Conservation (phyloP, 2,113 vertebrate species). For the Macheiramphus alcinus region DNA sequence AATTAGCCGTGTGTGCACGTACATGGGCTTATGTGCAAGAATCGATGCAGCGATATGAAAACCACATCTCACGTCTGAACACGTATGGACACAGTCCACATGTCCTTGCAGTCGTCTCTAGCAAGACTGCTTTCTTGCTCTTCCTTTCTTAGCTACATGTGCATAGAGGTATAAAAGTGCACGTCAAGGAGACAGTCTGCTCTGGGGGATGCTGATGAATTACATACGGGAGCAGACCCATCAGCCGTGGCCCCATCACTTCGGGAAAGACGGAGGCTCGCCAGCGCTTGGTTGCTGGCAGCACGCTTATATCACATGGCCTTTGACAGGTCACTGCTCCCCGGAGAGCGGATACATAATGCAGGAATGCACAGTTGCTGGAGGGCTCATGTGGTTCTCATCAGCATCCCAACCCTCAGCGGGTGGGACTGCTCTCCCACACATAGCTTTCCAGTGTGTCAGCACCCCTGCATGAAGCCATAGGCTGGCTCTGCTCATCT, state of each 20-base stretch:
- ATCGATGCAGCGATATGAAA: background rate
- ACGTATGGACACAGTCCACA: background rate
- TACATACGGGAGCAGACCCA: background rate
- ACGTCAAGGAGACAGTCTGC: background rate
- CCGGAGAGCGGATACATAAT: background rate
- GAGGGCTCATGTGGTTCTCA: constrained; percentile 73
- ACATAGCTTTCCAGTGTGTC: constrained; percentile 60
- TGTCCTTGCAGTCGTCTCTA: background rate
- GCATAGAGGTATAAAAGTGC: background rate
- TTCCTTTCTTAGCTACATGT: background rate
- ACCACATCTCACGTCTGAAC: background rate
- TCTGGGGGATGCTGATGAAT: background rate
- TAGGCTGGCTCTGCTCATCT: background rate
- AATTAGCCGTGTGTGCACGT: background rate
- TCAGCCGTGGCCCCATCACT: background rate
- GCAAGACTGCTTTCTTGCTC: background rate
- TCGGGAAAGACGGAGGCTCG: background rate
- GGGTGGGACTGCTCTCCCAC: constrained; percentile 63
- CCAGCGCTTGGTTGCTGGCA: constrained; percentile 2
- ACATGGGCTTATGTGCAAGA: background rate
- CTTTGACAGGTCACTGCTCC: constrained; percentile 59
- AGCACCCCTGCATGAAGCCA: constrained; percentile 18
- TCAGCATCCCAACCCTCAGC: constrained; percentile 51
- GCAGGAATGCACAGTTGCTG: constrained; percentile 42
- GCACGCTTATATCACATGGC: constrained; percentile 21